Evolutionary conservation across 1,140 invertebrate species (phyloP).

Genomic region (Steinernema khuongi): DNA sequence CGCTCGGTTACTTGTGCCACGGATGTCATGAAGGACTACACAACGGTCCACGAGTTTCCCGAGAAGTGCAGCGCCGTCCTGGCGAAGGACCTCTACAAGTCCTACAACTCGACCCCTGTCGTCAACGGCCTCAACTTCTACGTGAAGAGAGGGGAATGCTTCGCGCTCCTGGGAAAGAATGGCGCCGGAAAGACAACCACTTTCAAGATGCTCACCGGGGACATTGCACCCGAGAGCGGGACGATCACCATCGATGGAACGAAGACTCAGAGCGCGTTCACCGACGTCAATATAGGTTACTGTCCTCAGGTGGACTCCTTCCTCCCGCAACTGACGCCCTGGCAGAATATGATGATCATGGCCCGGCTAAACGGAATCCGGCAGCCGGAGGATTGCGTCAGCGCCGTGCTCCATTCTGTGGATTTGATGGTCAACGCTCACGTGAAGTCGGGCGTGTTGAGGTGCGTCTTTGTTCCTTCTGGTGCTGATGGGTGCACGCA

Average conservation of each 20-base stretch:
- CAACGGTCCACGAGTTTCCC: not conserved
- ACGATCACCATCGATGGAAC: conserved; percentile 60
- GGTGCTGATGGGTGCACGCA: conserved; percentile 62
- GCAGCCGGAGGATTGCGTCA: conserved; percentile 1
- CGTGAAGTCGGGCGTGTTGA: not conserved
- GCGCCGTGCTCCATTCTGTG: not conserved
- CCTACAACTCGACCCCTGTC: not conserved
- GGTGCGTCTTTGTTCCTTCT: not conserved
- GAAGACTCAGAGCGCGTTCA: conserved; percentile 52
- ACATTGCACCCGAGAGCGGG: conserved; percentile 66
- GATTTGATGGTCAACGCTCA: not conserved
- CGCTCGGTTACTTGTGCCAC: not conserved
- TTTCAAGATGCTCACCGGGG: conserved; percentile 72
- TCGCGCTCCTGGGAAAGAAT: conserved; percentile 40
- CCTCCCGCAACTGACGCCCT: conserved; percentile 61
- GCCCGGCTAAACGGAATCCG: conserved; percentile 15
- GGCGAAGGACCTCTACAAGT: not conserved
- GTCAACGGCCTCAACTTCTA: conserved; percentile 26
- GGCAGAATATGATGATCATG: conserved; percentile 60
- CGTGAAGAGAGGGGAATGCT: conserved; percentile 32
- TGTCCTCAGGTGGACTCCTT: conserved; percentile 70
- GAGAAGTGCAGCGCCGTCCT: conserved; percentile 6
- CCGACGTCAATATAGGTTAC: conserved; percentile 66
- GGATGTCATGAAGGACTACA: not conserved
- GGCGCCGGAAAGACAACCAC: conserved; percentile 65